phyloP scores from a whole-genome alignment of 2,797 vertebrate species.

The Typhlichthys subterraneus region DNA sequence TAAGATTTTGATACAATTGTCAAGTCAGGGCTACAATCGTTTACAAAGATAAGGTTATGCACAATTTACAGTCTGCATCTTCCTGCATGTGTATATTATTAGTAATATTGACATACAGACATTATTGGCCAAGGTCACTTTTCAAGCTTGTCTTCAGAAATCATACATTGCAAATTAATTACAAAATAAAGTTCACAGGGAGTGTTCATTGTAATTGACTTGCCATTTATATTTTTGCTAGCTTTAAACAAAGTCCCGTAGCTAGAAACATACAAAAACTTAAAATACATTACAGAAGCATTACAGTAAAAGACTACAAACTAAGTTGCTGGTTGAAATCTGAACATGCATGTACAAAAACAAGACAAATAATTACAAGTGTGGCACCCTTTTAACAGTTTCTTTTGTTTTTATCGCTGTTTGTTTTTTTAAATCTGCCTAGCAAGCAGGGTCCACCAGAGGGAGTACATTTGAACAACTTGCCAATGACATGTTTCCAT shows the following conservation, averaged over 20 bases:
- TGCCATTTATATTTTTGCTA: constrained; percentile 5
- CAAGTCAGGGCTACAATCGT: constrained; percentile 21
- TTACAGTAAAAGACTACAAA: constrained; percentile 49
- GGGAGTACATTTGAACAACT: constrained; percentile 1
- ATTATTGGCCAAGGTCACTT: constrained; percentile 73
- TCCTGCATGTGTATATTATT: constrained; percentile 29
- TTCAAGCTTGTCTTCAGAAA: constrained; percentile 50
- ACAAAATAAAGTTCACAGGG: constrained; percentile 24
- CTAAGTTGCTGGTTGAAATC: constrained; percentile 43
- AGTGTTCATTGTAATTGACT: constrained; percentile 40
- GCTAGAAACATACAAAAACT: constrained; percentile 47
- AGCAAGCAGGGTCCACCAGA: constrained; percentile 1
- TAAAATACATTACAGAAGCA: constrained; percentile 61
- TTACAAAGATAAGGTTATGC: constrained; percentile 19
- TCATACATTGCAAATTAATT: constrained; percentile 48
- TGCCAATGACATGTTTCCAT: constrained; percentile 43
- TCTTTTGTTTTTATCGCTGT: constrained; percentile 34
- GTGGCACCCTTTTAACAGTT: constrained; percentile 77
- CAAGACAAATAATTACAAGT: constrained; percentile 41
- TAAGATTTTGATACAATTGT: constrained; percentile 31
- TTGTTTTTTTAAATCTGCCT: constrained; percentile 10
- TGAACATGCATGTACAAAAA: constrained; percentile 76
- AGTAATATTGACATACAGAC: constrained; percentile 51
- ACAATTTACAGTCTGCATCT: constrained; percentile 35
- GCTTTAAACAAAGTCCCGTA: constrained; percentile 41